Percentiles rank a stretch among this genome's conserved stretches.
phyloP scores from a whole-genome alignment of 2,113 vertebrate species.

The Phylloscopus trochiloides region DNA sequence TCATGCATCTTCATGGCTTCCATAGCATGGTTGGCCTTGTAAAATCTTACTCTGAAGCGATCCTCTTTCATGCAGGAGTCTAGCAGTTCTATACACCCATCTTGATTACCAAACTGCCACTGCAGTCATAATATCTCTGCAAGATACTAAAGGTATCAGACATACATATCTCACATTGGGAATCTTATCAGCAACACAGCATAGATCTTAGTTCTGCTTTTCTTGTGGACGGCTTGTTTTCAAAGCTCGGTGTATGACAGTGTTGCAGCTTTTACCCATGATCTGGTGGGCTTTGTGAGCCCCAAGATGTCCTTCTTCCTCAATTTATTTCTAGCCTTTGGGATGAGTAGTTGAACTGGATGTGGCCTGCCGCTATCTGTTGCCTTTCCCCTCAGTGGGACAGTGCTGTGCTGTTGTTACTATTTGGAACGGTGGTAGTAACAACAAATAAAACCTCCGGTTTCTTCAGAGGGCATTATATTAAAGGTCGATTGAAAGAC shows the following conservation, averaged over 20 bases:
- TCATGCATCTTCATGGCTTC: background rate
- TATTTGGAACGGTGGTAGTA: too few species aligned
- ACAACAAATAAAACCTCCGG: too few species aligned
- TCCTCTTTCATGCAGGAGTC: background rate
- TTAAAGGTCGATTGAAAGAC: too few species aligned
- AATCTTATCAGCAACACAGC: background rate
- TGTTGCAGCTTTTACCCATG: background rate
- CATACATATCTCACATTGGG: accelerated
- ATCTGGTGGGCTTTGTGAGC: background rate
- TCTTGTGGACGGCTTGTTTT: background rate
- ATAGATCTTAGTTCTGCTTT: background rate
- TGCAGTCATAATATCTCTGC: background rate
- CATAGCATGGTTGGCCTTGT: background rate
- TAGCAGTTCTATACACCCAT: background rate
- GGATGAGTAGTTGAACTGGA: background rate
- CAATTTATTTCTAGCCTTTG: background rate
- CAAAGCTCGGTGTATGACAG: background rate
- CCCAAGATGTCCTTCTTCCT: background rate
- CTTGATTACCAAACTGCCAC: background rate
- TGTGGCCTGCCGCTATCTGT: background rate
- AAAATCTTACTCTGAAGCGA: background rate
- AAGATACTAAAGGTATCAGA: background rate
- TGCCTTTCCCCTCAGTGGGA: background rate
- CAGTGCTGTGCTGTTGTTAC: background rate
- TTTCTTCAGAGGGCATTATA: too few species aligned